These are phyloP conservation scores for Trypoxylon attenuatum DNA, from an alignment of 2,888 invertebrate genomes.

Conservation along the genomic window DNA sequence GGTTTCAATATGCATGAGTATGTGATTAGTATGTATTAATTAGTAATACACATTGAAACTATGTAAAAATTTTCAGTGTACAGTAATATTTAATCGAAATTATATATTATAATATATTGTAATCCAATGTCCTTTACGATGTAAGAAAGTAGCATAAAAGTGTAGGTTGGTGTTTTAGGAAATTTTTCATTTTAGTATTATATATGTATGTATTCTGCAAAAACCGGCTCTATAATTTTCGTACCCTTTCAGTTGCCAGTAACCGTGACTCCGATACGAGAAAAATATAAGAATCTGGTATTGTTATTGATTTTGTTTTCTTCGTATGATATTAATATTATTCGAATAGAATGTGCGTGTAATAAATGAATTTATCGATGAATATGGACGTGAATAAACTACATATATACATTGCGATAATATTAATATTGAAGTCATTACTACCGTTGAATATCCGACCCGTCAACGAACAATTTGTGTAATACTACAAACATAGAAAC, in stretches of 20 bases:
- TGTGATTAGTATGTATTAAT: conserved; percentile 2
- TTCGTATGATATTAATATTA: conserved; percentile 14
- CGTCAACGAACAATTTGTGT: no score
- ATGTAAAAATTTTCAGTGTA: conserved; percentile 37
- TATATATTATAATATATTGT: conserved; percentile 8
- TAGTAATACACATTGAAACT: neutral
- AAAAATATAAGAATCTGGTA: neutral
- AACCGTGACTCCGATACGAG: neutral
- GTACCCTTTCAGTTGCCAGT: neutral
- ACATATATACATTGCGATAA: conserved; percentile 24
- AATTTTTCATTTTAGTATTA: neutral
- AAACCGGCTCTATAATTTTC: neutral
- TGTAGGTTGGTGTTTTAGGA: neutral
- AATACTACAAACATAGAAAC: no score
- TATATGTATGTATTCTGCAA: neutral
- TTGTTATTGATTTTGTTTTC: conserved; percentile 4
- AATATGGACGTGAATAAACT: neutral
- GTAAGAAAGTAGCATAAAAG: conserved; percentile 2
- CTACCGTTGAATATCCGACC: conserved; percentile 3
- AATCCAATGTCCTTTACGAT: neutral
- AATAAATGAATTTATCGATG: conserved; percentile 10
- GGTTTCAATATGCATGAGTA: conserved; percentile 13
- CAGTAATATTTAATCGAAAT: conserved; percentile 27
- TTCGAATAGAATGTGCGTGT: conserved; percentile 8
- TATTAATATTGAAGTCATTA: conserved; percentile 9